A percentile compares a stretch with the other conserved stretches of the same genome.
Conservation (phyloP, 2,113 vertebrate genomes). For the Halichoerus grypus region DNA sequence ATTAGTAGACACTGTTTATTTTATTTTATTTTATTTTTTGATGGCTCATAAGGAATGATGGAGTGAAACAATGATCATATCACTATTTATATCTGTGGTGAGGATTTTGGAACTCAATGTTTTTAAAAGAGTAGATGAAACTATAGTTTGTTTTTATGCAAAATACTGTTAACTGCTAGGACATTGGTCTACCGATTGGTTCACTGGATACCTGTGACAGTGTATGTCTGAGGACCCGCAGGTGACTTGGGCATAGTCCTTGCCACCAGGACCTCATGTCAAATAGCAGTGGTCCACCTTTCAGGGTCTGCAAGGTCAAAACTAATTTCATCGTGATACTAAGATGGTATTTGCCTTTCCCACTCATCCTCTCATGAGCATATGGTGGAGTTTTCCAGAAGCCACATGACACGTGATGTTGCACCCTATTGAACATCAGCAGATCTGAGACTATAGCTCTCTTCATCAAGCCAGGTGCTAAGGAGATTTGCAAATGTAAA, state of each 20-base stretch:
- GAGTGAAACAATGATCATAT: not conserved
- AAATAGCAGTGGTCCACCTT: fast-evolving
- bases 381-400: not conserved
- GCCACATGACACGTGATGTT: not conserved
- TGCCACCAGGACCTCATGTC: not conserved
- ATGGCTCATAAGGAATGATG: not conserved
- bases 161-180: not conserved
- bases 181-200: not conserved
- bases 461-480: not conserved
- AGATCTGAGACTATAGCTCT: not conserved
- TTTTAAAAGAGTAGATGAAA: not conserved
- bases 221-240: not conserved
- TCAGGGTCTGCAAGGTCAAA: not conserved
- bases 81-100: not conserved
- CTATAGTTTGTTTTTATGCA: not conserved
- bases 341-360: not conserved
- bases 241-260: not conserved
- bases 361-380: fast-evolving
- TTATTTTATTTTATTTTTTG: not conserved
- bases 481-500: not conserved
- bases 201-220: not conserved
- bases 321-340: not conserved
- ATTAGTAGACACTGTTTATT: not conserved
- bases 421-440: too few relatives aligned
- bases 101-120: not conserved